Evolutionary conservation across 1,140 invertebrate species (phyloP).

Genomic region (Cydia pomonella): DNA sequence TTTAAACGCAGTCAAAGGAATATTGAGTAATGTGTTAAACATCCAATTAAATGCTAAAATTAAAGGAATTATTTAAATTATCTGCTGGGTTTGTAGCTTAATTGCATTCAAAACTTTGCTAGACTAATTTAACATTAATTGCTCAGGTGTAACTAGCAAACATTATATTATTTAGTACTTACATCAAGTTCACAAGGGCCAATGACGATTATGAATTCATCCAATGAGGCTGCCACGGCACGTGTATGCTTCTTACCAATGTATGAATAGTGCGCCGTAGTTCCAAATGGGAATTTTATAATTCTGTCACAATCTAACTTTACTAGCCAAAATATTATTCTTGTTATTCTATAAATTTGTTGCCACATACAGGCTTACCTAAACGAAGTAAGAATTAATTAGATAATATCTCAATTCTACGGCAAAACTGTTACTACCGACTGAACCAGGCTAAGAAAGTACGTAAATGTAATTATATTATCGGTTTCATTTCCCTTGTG

Average conservation of each 20-base stretch:
- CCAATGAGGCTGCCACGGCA: background rate
- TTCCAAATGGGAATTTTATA: background rate
- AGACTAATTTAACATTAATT: conserved; percentile 1
- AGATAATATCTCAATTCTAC: too few species aligned
- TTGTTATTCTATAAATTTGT: background rate
- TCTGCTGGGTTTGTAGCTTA: too few species aligned
- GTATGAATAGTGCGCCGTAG: background rate
- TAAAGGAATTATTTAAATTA: too few species aligned
- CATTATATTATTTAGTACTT: background rate
- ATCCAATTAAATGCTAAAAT: conserved; percentile 5
- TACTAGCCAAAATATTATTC: background rate
- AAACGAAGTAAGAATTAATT: background rate
- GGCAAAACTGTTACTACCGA: too few species aligned
- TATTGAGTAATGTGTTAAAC: background rate
- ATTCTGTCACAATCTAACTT: background rate
- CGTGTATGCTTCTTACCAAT: background rate
- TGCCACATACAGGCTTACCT: background rate
- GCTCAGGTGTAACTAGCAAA: background rate
- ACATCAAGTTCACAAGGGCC: background rate
- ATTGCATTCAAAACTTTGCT: background rate
- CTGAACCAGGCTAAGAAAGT: too few species aligned
- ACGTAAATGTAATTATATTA: too few species aligned
- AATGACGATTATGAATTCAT: conserved; percentile 11
- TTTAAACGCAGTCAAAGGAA: background rate
- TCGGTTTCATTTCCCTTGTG: too few species aligned